phyloP scores from a whole-genome alignment of 2,113 vertebrate species.

The Pomatostomus ruficeps region DNA sequence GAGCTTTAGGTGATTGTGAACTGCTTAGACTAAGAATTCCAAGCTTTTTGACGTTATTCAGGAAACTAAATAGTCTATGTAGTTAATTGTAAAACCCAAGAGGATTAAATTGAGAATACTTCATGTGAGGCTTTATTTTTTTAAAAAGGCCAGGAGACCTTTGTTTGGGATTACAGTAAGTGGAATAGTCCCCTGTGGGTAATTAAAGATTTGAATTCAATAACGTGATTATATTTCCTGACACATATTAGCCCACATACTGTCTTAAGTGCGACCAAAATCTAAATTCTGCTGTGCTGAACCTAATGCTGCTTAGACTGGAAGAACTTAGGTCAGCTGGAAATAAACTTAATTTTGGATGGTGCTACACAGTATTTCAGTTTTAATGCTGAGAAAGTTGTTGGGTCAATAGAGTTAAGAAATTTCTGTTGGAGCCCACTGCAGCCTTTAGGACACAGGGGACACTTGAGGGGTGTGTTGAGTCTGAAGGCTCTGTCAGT shows the following conservation, averaged over 20 bases:
- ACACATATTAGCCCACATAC: not conserved
- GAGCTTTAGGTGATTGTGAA: not conserved
- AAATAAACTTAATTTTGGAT: not conserved
- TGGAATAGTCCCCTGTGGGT: not conserved
- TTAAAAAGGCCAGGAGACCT: not conserved
- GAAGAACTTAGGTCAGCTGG: not conserved
- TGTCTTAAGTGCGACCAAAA: not conserved
- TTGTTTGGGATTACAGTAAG: not conserved
- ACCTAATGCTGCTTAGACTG: not conserved
- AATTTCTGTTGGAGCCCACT: not conserved
- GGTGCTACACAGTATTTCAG: not conserved
- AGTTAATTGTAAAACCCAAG: constrained; percentile 2
- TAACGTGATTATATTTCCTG: not conserved
- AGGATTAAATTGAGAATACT: not conserved
- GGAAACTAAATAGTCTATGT: not conserved
- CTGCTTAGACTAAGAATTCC: not conserved
- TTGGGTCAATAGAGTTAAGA: not conserved
- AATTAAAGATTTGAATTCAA: not conserved
- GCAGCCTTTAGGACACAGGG: not conserved
- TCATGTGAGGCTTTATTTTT: not conserved
- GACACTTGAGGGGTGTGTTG: not conserved
- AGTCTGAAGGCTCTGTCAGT: not conserved
- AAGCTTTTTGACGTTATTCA: not conserved
- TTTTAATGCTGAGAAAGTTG: not conserved
- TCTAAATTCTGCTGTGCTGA: not conserved